Evolutionary conservation across 2,113 vertebrate genomes (phyloP).

Genomic region (Vulpes vulpes): DNA sequence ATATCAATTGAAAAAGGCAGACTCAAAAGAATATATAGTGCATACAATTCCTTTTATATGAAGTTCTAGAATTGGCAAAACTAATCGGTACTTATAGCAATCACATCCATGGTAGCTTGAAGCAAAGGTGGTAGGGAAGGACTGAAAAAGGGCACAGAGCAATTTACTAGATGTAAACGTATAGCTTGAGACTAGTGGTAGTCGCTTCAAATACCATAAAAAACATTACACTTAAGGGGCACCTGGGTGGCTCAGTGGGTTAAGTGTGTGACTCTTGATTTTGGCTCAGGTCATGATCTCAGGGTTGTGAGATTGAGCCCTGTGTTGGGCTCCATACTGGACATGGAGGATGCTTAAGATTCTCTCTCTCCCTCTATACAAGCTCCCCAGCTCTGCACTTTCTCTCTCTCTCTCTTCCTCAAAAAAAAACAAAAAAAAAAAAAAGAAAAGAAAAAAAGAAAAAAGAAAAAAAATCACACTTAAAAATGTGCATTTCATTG

Average conservation of each 20-base stretch:
- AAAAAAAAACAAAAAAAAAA: neutral
- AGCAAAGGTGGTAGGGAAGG: neutral
- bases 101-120: neutral
- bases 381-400: neutral
- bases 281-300: neutral
- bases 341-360: neutral
- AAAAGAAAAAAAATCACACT: neutral
- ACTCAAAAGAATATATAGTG: neutral
- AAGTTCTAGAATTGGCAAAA: neutral
- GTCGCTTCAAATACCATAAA: neutral
- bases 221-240: neutral
- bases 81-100: neutral
- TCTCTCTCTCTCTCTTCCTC: neutral
- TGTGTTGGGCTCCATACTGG: neutral
- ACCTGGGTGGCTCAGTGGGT: neutral
- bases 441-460: neutral
- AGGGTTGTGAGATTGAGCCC: neutral
- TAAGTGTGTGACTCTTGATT: neutral
- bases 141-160: neutral
- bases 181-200: neutral
- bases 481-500: neutral
- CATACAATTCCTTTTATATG: neutral
- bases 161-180: neutral
- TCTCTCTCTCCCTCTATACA: neutral
- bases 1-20: neutral